Percentiles rank a stretch among this genome's conserved stretches.
phyloP scores from a whole-genome alignment of 2,113 vertebrate genomes.

The Siniperca knerii region DNA sequence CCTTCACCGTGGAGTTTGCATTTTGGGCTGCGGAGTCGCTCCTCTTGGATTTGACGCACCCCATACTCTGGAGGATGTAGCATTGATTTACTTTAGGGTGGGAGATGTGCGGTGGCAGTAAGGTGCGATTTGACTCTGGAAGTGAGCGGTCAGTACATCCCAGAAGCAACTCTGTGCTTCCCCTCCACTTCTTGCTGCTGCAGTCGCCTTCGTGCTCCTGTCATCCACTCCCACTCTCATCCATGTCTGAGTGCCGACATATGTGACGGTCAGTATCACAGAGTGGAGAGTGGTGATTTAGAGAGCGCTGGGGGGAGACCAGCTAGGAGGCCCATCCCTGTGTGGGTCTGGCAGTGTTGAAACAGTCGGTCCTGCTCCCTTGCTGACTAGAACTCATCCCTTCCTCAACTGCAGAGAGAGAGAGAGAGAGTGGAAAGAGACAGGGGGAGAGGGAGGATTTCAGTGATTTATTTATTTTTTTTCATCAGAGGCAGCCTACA shows the following conservation, averaged over 20 bases:
- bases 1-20: slow-evolving; percentile 73
- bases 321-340: slow-evolving; percentile 81
- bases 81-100: slow-evolving; percentile 61
- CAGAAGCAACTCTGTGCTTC: neutral
- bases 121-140: neutral
- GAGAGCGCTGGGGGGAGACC: neutral
- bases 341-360: slow-evolving; percentile 51
- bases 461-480: slow-evolving; percentile 51
- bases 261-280: neutral
- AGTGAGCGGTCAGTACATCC: neutral
- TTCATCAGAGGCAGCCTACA: slow-evolving; percentile 30
- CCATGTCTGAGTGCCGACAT: slow-evolving; percentile 43
- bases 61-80: slow-evolving; percentile 85
- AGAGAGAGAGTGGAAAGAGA: slow-evolving; percentile 43
- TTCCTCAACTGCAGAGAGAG: slow-evolving; percentile 57
- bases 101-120: slow-evolving; percentile 6
- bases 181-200: neutral
- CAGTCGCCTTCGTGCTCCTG: slow-evolving; percentile 15
- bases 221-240: slow-evolving; percentile 45
- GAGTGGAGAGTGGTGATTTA: neutral
- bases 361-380: slow-evolving; percentile 24
- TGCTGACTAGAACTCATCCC: slow-evolving; percentile 28
- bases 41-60: slow-evolving; percentile 96
- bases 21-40: slow-evolving; percentile 78
- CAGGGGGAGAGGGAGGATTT: slow-evolving; percentile 11